phyloP scores from a whole-genome alignment of 2,888 invertebrate species.

The Holacanthella duospinosa region DNA sequence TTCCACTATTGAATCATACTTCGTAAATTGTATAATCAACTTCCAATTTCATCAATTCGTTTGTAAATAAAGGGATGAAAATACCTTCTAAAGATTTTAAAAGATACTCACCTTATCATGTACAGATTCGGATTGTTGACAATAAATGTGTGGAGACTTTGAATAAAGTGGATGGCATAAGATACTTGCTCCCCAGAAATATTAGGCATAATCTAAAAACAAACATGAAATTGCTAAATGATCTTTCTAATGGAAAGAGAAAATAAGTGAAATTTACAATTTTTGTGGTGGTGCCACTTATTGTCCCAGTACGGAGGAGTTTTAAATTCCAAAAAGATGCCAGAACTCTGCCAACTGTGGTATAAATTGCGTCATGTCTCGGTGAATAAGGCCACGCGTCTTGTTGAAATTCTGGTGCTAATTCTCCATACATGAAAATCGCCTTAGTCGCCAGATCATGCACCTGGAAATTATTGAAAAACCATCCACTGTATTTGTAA shows the following conservation, averaged over 20 bases:
- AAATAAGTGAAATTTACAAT: conserved; percentile 20
- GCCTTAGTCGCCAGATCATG: conserved; percentile 83
- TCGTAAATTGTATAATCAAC: too few species aligned
- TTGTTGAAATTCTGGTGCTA: neutral
- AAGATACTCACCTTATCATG: conserved; percentile 22
- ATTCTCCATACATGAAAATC: conserved; percentile 80
- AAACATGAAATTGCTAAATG: conserved; percentile 9
- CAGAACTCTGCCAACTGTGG: conserved; percentile 77
- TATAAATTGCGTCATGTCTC: conserved; percentile 86
- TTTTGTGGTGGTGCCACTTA: conserved; percentile 15
- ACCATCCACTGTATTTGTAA: neutral
- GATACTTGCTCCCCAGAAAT: conserved; percentile 32
- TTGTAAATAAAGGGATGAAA: too few species aligned
- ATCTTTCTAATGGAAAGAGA: neutral
- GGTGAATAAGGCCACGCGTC: conserved; percentile 49
- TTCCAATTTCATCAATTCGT: too few species aligned
- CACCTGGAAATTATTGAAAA: conserved; percentile 41
- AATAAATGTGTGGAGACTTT: conserved; percentile 29
- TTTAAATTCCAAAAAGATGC: conserved; percentile 77
- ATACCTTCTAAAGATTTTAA: neutral
- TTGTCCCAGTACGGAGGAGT: conserved; percentile 32
- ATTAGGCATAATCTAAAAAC: conserved; percentile 29
- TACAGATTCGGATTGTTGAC: conserved; percentile 33
- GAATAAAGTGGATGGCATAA: conserved; percentile 32
- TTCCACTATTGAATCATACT: too few species aligned